Evolutionary conservation across 2,888 invertebrate species (phyloP).

Genomic region (Balanococcus diminutus): DNA sequence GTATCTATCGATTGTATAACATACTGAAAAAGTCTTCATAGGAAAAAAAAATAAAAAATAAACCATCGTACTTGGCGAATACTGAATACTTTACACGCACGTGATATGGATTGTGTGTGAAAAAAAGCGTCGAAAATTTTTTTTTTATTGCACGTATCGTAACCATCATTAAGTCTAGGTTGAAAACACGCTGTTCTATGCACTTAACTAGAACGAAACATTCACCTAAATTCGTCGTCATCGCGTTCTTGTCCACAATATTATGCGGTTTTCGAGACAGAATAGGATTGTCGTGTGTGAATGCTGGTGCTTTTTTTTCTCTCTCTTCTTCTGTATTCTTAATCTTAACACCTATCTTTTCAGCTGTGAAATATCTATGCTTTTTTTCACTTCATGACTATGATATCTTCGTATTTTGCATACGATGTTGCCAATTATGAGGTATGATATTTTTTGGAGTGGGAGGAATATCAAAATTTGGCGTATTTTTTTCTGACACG

Average conservation of each 20-base stretch:
- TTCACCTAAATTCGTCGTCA: slow-evolving; percentile 33
- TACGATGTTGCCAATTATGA: too few species aligned
- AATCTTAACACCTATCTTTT: not conserved
- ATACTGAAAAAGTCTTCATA: too few species aligned
- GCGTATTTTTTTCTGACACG: too few species aligned
- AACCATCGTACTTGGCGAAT: not conserved
- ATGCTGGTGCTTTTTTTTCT: not conserved
- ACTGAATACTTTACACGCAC: not conserved
- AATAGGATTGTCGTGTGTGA: slow-evolving; percentile 16
- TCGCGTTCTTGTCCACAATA: not conserved
- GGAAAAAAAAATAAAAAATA: too few species aligned
- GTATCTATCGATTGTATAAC: too few species aligned
- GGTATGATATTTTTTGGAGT: too few species aligned
- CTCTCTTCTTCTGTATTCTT: not conserved
- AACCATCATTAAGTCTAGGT: slow-evolving; percentile 39
- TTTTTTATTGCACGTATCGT: slow-evolving; percentile 14
- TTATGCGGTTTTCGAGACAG: slow-evolving; percentile 12
- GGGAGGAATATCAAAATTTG: too few species aligned
- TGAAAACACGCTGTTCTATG: slow-evolving; percentile 17
- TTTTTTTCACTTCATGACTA: too few species aligned
- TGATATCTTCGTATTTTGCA: too few species aligned
- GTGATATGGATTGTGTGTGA: not conserved
- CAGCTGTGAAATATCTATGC: not conserved
- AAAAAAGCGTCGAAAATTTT: slow-evolving; percentile 2
- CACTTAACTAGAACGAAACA: slow-evolving; percentile 42